Conservation (phyloP, 1,140 invertebrate genomes). For the Ooceraea biroi region DNA sequence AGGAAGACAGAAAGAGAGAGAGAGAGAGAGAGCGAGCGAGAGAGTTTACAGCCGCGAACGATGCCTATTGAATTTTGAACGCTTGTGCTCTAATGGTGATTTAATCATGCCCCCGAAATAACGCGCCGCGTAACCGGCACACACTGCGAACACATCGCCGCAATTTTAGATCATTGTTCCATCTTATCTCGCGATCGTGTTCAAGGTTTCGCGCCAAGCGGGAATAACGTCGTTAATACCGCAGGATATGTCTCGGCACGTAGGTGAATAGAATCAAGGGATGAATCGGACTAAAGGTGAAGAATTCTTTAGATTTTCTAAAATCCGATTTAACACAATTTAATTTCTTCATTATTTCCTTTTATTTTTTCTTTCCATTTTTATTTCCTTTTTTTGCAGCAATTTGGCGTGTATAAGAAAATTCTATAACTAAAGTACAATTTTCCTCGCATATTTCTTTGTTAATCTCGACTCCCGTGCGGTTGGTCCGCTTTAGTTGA, state of each 20-base stretch:
- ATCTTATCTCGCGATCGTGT: slow-evolving; percentile 17
- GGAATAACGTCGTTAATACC: not conserved
- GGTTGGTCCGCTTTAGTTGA: too few species aligned
- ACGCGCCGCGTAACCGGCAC: slow-evolving; percentile 4
- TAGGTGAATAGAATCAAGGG: not conserved
- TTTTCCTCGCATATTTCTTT: too few species aligned
- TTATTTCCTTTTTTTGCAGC: too few species aligned
- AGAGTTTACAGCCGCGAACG: slow-evolving; percentile 42
- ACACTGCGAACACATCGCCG: not conserved
- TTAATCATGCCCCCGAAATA: slow-evolving; percentile 50
- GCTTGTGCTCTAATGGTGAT: slow-evolving; percentile 40
- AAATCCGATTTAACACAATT: not conserved
- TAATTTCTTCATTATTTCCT: not conserved
- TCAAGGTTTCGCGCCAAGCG: slow-evolving; percentile 10
- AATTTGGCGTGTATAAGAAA: too few species aligned
- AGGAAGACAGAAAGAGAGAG: not conserved
- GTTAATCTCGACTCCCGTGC: too few species aligned
- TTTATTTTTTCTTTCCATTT: too few species aligned
- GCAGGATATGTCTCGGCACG: not conserved
- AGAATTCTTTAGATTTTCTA: not conserved
- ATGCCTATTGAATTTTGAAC: slow-evolving; percentile 38
- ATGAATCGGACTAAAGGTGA: not conserved
- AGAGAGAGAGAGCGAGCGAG: too few species aligned
- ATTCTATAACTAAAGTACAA: too few species aligned
- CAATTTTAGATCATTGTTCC: slow-evolving; percentile 55